A percentile compares a stretch with the other conserved stretches of the same genome.
phyloP scores from a whole-genome alignment of 2,797 vertebrate genomes.

The Anguilla marmorata region DNA sequence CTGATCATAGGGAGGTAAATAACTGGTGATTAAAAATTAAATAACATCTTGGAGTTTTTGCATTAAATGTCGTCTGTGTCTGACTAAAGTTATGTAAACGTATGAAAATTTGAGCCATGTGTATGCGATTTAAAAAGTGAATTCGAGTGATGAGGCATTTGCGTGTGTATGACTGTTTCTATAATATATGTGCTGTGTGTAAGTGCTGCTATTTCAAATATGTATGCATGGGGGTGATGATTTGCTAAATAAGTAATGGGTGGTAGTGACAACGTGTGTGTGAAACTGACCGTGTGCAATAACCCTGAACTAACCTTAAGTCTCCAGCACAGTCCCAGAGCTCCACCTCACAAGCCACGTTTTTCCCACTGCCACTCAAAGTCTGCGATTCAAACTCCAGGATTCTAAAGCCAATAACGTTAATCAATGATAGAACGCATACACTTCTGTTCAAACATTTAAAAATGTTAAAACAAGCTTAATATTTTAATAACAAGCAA shows the following conservation, averaged over 20 bases:
- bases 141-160: not conserved
- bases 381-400: constrained; percentile 88
- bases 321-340: constrained; percentile 95
- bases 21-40: too few relatives aligned
- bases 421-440: not conserved
- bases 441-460: not conserved
- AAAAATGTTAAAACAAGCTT: not conserved
- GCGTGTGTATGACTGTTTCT: not conserved
- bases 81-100: not conserved
- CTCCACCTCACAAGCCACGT: constrained; percentile 81
- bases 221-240: too few relatives aligned
- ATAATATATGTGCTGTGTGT: not conserved
- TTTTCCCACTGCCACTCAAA: constrained; percentile 68
- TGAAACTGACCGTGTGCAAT: not conserved
- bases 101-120: not conserved
- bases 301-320: constrained; percentile 76
- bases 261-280: not conserved
- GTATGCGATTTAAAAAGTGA: not conserved
- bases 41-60: too few relatives aligned
- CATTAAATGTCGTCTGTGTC: too few relatives aligned
- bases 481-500: too few relatives aligned
- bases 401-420: constrained; percentile 73
- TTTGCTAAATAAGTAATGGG: too few relatives aligned
- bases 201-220: too few relatives aligned
- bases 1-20: too few relatives aligned